Evolutionary conservation across 64 coral and sea anemone species (phyloP).

Genomic region (Orbicella faveolata): DNA sequence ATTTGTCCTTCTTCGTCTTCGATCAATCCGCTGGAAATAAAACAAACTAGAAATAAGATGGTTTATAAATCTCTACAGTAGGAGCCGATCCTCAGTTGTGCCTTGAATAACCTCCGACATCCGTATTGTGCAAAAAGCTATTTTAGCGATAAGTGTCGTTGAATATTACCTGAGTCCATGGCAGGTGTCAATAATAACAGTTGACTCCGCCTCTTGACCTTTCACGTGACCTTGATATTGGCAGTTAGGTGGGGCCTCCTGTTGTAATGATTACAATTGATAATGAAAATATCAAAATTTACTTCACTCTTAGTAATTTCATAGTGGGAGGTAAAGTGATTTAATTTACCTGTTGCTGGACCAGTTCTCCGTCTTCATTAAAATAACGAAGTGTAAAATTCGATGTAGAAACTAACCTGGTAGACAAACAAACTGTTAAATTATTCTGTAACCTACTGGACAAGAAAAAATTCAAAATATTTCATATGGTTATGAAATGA

Average conservation of each 20-base stretch:
- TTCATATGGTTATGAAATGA: no score
- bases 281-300: background rate
- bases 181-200: slow-evolving; percentile 20
- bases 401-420: slow-evolving; percentile 1
- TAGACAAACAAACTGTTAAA: background rate
- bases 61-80: no score
- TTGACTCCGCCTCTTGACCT: slow-evolving; percentile 16
- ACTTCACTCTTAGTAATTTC: no score
- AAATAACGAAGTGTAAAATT: slow-evolving; percentile 36
- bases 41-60: background rate
- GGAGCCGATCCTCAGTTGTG: no score
- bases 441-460: no score
- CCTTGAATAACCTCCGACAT: no score
- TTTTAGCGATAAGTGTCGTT: background rate
- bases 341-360: slow-evolving; percentile 12
- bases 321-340: no score
- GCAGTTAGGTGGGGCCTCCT: slow-evolving; percentile 7
- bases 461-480: no score
- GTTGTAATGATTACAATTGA: background rate
- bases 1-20: background rate
- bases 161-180: slow-evolving; percentile 18
- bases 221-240: slow-evolving; percentile 39
- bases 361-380: background rate
- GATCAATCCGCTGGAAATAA: slow-evolving; percentile 9
- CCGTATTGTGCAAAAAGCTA: no score